Evolutionary conservation across 1,140 invertebrate species (phyloP).

Genomic region (Pachyrhynchus sulphureomaculatus): DNA sequence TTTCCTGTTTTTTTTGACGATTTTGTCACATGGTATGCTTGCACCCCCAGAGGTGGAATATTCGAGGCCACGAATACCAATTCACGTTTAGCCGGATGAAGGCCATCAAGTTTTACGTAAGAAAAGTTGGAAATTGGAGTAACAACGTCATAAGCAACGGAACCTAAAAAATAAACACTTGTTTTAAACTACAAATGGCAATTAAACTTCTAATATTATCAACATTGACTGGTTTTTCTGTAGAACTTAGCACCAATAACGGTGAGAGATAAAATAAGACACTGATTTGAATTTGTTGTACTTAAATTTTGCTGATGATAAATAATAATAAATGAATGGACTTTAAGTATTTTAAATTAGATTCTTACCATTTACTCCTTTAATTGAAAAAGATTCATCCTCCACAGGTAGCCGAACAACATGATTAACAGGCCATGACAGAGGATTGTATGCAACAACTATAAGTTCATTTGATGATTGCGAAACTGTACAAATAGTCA

Average conservation of each 20-base stretch:
- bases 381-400: constrained; percentile 58
- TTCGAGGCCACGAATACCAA: constrained; percentile 65
- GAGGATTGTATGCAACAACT: constrained; percentile 77
- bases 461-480: constrained; percentile 63
- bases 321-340: no score
- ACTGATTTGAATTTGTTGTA: no score
- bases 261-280: no score
- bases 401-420: constrained; percentile 72
- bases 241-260: no score
- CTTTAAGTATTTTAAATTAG: no score
- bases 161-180: constrained; percentile 9
- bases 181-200: no score
- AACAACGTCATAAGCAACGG: constrained; percentile 27
- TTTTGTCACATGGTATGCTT: constrained; percentile 58
- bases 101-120: constrained; percentile 19
- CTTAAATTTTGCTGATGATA: no score
- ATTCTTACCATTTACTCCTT: constrained; percentile 37
- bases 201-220: no score
- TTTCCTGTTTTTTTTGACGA: neutral
- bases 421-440: constrained; percentile 62
- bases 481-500: constrained; percentile 60
- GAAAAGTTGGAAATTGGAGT: constrained; percentile 22
- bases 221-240: no score
- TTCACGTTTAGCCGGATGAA: constrained; percentile 51
- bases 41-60: constrained; percentile 65